Conservation (phyloP, 23 tunicate species). For the Halocynthia aurantium region DNA sequence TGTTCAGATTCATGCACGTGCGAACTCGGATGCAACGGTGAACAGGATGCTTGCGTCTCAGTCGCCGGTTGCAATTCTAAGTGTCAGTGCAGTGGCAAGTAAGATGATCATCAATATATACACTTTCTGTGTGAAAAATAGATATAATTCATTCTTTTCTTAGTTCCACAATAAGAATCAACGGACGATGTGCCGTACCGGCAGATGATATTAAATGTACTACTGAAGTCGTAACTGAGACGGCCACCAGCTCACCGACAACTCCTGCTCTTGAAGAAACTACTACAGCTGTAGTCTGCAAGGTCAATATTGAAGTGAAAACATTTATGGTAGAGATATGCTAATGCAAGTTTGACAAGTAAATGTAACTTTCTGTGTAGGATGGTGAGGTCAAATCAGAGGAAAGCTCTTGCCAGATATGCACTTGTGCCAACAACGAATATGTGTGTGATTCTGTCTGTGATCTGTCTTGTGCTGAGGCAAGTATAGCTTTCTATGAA, state of each 20-base stretch:
- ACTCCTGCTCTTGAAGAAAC: conserved; percentile 17
- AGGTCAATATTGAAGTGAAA: neutral
- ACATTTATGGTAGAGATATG: neutral
- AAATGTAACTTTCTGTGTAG: conserved; percentile 17
- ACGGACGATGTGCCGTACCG: conserved; percentile 57
- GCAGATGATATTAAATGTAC: conserved; percentile 15
- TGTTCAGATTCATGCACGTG: conserved; percentile 60
- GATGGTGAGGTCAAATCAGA: conserved; percentile 32
- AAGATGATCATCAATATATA: neutral
- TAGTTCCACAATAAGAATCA: conserved; percentile 42
- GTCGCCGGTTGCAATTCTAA: conserved; percentile 39
- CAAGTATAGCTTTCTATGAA: conserved; percentile 9
- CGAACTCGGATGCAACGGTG: conserved; percentile 55
- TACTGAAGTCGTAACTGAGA: conserved; percentile 1
- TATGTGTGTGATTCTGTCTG: conserved; percentile 42
- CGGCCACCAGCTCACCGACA: conserved; percentile 7
- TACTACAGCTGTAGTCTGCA: neutral
- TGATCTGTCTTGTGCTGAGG: conserved; percentile 33
- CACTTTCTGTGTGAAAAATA: neutral
- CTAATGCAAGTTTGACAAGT: conserved; percentile 7
- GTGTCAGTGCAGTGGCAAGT: conserved; percentile 58
- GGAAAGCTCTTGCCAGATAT: conserved; percentile 46
- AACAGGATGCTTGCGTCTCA: conserved; percentile 45
- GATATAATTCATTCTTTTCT: neutral
- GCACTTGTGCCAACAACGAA: conserved; percentile 45